Evolutionary conservation across 30 jellyfish, hydroid and myxozoan species (phyloP).

Genomic region (Hydractinia symbiolongicarpus): DNA sequence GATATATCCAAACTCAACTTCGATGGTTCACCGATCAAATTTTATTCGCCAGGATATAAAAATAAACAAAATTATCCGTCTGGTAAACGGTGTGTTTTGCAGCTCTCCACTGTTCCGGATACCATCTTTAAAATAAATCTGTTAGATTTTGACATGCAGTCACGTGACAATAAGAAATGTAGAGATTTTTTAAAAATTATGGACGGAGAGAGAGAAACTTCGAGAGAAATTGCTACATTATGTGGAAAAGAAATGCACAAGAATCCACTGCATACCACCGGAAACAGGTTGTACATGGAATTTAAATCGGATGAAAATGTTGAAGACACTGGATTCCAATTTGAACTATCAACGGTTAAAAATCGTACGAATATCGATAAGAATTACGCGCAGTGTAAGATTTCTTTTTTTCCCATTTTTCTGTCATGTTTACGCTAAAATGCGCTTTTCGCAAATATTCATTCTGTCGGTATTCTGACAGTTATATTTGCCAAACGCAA

Average conservation of each 20-base stretch:
- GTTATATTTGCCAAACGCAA: too few relatives aligned
- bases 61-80: slow-evolving; percentile 11
- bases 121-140: slow-evolving; percentile 7
- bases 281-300: slow-evolving; percentile 4
- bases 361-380: background rate
- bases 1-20: background rate
- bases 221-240: background rate
- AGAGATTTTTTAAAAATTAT: background rate
- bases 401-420: too few relatives aligned
- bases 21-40: slow-evolving; percentile 1
- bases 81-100: slow-evolving; percentile 3
- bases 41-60: background rate
- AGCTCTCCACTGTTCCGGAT: background rate
- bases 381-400: too few relatives aligned
- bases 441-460: too few relatives aligned
- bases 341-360: background rate
- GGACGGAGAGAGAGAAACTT: slow-evolving; percentile 7
- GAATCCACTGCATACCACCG: background rate
- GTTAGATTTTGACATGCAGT: slow-evolving; percentile 3
- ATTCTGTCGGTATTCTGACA: too few relatives aligned
- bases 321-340: background rate
- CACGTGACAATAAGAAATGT: background rate
- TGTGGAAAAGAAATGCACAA: slow-evolving; percentile 15
- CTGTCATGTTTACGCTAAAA: too few relatives aligned
- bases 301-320: background rate